Evolutionary conservation across 2,113 vertebrate genomes (phyloP), one percentile per base, ranked within the genome.

Genomic region (Xiphophorus maculatus): DNA sequence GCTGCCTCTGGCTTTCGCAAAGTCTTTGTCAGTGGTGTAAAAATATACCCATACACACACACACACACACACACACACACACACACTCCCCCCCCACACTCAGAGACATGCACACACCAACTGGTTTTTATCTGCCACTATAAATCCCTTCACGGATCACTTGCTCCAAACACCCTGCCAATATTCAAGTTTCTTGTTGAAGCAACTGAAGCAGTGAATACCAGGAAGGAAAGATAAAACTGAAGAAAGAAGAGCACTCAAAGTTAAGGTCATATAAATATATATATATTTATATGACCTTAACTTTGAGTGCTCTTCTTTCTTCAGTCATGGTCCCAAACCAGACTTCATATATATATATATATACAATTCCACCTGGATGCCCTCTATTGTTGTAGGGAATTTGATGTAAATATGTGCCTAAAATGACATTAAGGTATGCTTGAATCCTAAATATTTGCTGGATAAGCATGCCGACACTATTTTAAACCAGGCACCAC

Each of bases 121-220:
- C 61, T 35, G 25, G 37, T 84, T 90, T 84, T 88, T 84, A 86
- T 90, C 85, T 77, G 84, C 30, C 81, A 71, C 83, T 71, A 61
- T 82, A 80, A 88, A 84, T 76, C 85, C 83, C 48, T 81, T 90
- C 79, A 89, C 11, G 74, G 79, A 88, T 91, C 85, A 76, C 91
- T 87, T 89, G 82, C 76, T 87, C 82, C 86, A 88, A 87, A 79
- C n/a, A 67, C 69, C 33, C 85, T 62, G 79, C 77, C 82, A 84
- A 90, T 87, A 84, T 71, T 86, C 71, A 83, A 92, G 87, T 87
- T 90, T 77, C 77, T 84, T 37, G 0, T 85, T 63, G 75, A 29
- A 6, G 72, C 73, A 66, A 82, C 29, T 51, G 80, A 79, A 85
- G 85, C 85, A 78, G 63, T 67, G 66, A 81, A 63, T 80, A 64